These are phyloP conservation scores for Girardinus metallicus DNA, from an alignment of 2,797 vertebrate species.

Conservation along the genomic window DNA sequence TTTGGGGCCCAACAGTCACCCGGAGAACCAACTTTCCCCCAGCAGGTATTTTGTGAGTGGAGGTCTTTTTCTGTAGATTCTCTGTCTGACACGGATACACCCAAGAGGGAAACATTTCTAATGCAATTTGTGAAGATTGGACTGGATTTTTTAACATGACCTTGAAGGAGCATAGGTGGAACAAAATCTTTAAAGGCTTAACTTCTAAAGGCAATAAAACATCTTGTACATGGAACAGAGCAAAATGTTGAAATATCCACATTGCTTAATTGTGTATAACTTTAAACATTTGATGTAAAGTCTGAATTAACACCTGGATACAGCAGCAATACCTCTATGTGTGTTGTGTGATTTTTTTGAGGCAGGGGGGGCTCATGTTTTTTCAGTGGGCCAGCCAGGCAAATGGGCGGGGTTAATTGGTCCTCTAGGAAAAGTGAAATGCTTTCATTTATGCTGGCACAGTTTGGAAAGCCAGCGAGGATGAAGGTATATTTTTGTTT, in stretches of 20 bases:
- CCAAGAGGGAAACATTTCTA: conserved; percentile 27
- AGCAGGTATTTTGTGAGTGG: conserved; percentile 48
- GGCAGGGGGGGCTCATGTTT: conserved; percentile 51
- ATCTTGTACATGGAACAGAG: conserved; percentile 1
- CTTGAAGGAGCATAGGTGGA: conserved; percentile 14
- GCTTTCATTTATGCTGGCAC: conserved; percentile 61
- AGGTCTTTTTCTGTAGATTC: conserved; percentile 57
- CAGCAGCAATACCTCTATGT: conserved; percentile 40
- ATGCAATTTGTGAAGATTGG: conserved; percentile 31
- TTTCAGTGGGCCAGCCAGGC: conserved; percentile 63
- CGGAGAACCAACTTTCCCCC: conserved; percentile 40
- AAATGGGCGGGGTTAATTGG: conserved; percentile 70
- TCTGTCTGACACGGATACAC: conserved; percentile 53
- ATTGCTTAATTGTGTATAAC: neutral
- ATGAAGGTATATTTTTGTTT: conserved; percentile 44
- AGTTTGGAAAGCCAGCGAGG: conserved; percentile 43
- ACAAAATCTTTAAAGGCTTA: neutral
- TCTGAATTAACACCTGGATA: conserved; percentile 47
- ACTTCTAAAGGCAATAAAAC: neutral
- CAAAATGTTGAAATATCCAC: neutral
- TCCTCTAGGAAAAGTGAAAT: conserved; percentile 62
- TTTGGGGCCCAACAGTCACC: conserved; percentile 46
- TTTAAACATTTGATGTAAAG: conserved; percentile 31
- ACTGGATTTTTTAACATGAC: conserved; percentile 25
- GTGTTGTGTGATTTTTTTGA: conserved; percentile 29